A percentile compares a stretch with the other conserved stretches of the same genome.
Evolutionary conservation across 2,888 invertebrate species (phyloP).

Genomic region (Drosophila putrida): DNA sequence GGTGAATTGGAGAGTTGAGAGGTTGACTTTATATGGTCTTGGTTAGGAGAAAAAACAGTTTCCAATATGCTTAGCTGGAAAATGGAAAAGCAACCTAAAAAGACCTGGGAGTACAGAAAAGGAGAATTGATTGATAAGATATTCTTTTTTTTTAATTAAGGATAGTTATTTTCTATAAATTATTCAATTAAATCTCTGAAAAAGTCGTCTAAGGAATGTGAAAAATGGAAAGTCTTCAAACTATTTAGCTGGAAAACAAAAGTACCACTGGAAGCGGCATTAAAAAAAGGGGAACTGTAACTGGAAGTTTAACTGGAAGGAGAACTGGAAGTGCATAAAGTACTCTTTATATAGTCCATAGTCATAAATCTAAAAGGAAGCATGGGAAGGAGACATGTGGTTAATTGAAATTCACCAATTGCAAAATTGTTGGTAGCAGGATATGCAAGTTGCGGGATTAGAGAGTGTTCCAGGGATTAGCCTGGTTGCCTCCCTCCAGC

Average conservation of each 20-base stretch:
- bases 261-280: not conserved
- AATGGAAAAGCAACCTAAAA: too few species aligned
- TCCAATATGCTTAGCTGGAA: too few species aligned
- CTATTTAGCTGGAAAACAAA: constrained; percentile 1
- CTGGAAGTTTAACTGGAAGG: not conserved
- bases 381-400: constrained; percentile 43
- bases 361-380: constrained; percentile 27
- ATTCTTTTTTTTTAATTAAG: too few species aligned
- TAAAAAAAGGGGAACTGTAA: not conserved
- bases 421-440: constrained; percentile 5
- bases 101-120: not conserved
- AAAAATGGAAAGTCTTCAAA: constrained; percentile 14
- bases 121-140: not conserved
- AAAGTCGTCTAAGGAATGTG: not conserved
- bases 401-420: constrained; percentile 74
- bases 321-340: not conserved
- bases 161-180: too few species aligned
- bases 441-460: constrained; percentile 46
- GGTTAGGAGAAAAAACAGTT: too few species aligned
- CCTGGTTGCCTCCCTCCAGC: constrained; percentile 6
- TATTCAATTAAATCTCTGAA: not conserved
- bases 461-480: constrained; percentile 53
- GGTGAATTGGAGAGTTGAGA: too few species aligned
- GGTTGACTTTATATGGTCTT: too few species aligned
- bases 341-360: constrained; percentile 8